Conservation (phyloP, 2,888 invertebrate genomes). For the Acanthopleura granulata region DNA sequence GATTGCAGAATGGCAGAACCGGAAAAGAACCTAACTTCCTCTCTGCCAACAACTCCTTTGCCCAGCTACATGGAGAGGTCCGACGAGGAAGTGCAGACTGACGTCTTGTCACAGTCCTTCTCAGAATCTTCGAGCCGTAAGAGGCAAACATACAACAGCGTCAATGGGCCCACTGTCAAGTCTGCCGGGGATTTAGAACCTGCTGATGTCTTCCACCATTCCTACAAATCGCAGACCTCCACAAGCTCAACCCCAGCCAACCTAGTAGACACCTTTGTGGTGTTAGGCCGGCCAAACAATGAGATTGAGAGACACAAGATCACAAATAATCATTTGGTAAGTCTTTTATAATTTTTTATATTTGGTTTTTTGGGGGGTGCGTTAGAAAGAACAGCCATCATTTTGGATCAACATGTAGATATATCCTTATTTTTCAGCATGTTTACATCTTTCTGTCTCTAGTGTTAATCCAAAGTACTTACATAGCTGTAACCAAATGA, state of each 20-base stretch:
- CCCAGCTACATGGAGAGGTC: background rate
- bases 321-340: conserved; percentile 59
- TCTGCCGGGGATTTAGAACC: background rate
- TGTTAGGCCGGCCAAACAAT: background rate
- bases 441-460: too few relatives aligned
- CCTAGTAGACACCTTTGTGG: background rate
- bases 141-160: background rate
- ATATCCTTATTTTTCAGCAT: too few relatives aligned
- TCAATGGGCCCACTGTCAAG: background rate
- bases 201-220: conserved; percentile 8
- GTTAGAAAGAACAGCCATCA: too few relatives aligned
- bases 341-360: background rate
- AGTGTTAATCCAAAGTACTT: too few relatives aligned
- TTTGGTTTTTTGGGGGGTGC: too few relatives aligned
- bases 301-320: conserved; percentile 59
- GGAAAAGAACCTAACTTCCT: background rate
- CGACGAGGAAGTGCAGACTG: background rate
- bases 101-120: background rate
- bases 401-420: too few relatives aligned
- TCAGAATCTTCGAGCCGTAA: background rate
- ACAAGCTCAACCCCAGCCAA: background rate
- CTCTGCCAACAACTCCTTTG: background rate
- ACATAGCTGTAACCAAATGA: too few relatives aligned
- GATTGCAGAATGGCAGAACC: conserved; percentile 5
- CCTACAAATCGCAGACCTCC: conserved; percentile 1